These are phyloP conservation scores for Terebella lapidaria DNA, from an alignment of 2,888 invertebrate species.

Conservation along the genomic window DNA sequence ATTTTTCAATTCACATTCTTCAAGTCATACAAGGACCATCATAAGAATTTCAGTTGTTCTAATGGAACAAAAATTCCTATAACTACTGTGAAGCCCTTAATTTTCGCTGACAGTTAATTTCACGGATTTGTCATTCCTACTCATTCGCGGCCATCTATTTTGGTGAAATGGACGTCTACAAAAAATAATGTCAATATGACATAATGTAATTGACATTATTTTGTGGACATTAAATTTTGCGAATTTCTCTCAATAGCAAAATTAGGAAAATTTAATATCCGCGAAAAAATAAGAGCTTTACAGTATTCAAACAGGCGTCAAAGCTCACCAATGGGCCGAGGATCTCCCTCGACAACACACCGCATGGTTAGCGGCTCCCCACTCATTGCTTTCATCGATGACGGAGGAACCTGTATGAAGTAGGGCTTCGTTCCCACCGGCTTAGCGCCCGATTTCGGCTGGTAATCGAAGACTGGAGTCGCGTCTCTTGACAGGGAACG, in stretches of 20 bases:
- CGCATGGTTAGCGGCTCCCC: constrained; percentile 45
- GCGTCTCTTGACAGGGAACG: constrained; percentile 9
- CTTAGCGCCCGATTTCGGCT: neutral
- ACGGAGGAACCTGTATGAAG: constrained; percentile 41
- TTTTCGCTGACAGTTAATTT: too few species aligned
- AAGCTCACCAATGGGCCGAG: constrained; percentile 43
- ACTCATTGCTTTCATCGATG: constrained; percentile 37
- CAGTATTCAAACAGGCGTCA: too few species aligned
- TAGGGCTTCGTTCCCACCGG: constrained; percentile 16
- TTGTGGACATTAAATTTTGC: too few species aligned
- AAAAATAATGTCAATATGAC: neutral
- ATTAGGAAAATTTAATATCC: too few species aligned
- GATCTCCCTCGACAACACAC: constrained; percentile 43
- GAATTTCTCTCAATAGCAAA: too few species aligned
- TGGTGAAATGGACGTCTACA: neutral
- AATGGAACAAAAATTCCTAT: too few species aligned
- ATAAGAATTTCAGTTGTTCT: too few species aligned
- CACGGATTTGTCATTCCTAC: too few species aligned
- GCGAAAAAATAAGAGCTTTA: too few species aligned
- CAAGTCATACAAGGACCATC: too few species aligned
- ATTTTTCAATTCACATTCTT: too few species aligned
- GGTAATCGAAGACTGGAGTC: constrained; percentile 4
- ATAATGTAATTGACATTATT: neutral
- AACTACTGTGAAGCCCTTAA: too few species aligned
- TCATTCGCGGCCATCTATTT: neutral